Percentiles rank a stretch among this genome's conserved stretches.
Evolutionary conservation across 2,113 vertebrate genomes (phyloP).

Genomic region (Hemiprocne comata): DNA sequence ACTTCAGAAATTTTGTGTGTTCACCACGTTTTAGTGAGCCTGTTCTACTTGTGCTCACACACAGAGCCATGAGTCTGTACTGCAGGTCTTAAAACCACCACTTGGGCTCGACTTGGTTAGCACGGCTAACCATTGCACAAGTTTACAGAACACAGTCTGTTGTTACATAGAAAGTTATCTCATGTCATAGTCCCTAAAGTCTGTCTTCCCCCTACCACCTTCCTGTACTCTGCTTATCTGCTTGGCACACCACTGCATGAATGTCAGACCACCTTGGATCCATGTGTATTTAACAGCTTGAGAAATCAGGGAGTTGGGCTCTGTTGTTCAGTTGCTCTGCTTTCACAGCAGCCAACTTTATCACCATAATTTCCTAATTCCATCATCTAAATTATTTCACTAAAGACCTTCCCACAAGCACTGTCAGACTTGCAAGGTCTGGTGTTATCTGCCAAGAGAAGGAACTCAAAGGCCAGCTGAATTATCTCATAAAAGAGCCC

Average conservation of each 20-base stretch:
- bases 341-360: constrained; percentile 38
- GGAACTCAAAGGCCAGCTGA: constrained; percentile 27
- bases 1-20: neutral
- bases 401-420: constrained; percentile 28
- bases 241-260: neutral
- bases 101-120: neutral
- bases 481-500: neutral
- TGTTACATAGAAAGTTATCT: neutral
- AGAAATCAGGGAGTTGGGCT: neutral
- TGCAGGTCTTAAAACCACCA: neutral
- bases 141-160: neutral
- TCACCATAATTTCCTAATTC: constrained; percentile 38
- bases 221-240: neutral
- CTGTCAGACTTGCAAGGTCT: constrained; percentile 16
- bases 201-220: neutral
- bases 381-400: constrained; percentile 6
- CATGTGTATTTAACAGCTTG: neutral
- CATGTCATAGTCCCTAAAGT: neutral
- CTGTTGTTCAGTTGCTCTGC: neutral
- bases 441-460: constrained; percentile 19
- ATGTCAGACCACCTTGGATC: neutral
- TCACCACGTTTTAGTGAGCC: neutral
- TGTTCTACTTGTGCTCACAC: neutral
- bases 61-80: neutral
- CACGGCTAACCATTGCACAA: neutral